Base-by-base conservation (phyloP, 2,113 vertebrate species). In the Plecotus auritus region DNA sequence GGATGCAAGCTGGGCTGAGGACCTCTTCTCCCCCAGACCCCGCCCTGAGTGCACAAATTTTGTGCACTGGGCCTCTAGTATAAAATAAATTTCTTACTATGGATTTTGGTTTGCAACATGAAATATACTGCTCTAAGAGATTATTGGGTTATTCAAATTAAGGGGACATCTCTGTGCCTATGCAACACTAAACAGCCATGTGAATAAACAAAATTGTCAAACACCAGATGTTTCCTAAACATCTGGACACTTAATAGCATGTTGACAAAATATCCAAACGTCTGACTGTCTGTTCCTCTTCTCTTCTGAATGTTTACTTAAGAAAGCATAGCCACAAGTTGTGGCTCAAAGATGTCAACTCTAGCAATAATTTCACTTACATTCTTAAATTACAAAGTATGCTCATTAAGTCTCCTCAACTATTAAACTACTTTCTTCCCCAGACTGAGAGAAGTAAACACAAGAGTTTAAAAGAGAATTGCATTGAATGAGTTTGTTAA, bases 191-290 rank as follows among this genome's bases (percentile, higher is more conserved):
- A 96, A 88, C 13, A 80, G 28, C 6, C 40, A 2, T 61, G 35
- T 13, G 22, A 94, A 95, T 59, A 47, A 92, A 78, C 30, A 70
- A 80, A 93, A 77, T 26, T 23, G 37, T 87, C 42, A 90, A 91
- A 51, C 18, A 20, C 23, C 78, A 96, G 86, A 37, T 97, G 82
- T 89, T 89, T 84, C 66, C 66, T 76, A 87, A 80, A 88, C 40
- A 96, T 84, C 66, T 97, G 83, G 77, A 82, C 26, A 87, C 37
- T 88, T 89, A 83, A 47, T 26, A 91, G 35, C 64, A 89, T 73
- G 69, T 77, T 91, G 80, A 72, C 59, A 96, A 96, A 85, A 86
- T 81, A 85, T 42, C 12, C 49, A 1, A 89, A 93, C 0, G 1
- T 70, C n/a, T 54, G 40, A 47, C 22, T 80, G 18, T 85, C 54